Conservation (phyloP, 2,113 vertebrate genomes). For the Glareola pratincola region DNA sequence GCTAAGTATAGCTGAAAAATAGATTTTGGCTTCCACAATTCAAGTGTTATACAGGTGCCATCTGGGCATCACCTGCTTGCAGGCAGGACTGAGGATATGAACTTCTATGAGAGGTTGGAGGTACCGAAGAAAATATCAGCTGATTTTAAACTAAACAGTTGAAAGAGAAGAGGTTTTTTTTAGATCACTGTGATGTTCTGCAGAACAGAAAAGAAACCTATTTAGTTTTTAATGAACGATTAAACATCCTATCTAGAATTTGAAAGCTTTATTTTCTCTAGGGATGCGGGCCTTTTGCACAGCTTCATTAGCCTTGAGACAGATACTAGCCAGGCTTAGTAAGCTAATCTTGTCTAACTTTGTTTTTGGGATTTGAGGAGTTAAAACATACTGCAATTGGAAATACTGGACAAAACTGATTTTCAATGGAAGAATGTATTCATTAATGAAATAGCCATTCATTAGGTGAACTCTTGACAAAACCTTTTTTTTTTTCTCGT, state of each 20-base stretch:
- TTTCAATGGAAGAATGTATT: neutral
- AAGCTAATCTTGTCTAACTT: neutral
- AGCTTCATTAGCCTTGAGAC: neutral
- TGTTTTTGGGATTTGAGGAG: neutral
- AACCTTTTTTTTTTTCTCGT: conserved; percentile 9
- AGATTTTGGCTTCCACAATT: neutral
- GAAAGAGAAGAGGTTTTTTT: neutral
- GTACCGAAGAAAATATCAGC: neutral
- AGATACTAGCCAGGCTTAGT: neutral
- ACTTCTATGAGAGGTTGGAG: neutral
- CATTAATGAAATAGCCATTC: conserved; percentile 29
- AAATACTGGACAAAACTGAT: conserved; percentile 37
- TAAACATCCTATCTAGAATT: neutral
- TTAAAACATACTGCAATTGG: neutral
- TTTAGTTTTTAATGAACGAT: neutral
- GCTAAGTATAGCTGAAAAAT: neutral
- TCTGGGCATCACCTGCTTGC: neutral
- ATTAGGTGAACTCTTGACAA: conserved; percentile 35
- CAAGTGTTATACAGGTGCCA: neutral
- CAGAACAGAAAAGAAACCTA: neutral
- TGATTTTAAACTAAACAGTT: neutral
- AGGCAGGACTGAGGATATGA: neutral
- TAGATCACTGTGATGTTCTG: neutral
- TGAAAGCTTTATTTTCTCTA: neutral
- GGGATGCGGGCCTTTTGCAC: neutral